Percentiles rank a stretch among this genome's conserved stretches.
Conservation (phyloP, 1,140 invertebrate genomes). For the Heliconius himera region DNA sequence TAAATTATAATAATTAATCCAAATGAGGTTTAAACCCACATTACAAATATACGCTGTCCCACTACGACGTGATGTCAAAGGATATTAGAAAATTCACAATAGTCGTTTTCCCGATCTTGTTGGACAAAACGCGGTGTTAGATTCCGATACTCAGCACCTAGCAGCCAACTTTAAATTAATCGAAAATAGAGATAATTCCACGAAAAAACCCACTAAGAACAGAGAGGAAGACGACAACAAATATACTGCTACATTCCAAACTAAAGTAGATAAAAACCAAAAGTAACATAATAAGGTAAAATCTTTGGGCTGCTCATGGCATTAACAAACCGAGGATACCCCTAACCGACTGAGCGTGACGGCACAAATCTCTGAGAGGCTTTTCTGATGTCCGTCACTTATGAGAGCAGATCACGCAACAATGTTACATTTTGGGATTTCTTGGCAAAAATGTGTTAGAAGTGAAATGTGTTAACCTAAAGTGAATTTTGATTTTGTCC, state of each 20-base stretch:
- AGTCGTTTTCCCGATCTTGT: no score
- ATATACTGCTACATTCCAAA: not conserved
- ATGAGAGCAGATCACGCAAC: constrained; percentile 37
- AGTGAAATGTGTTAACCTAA: not conserved
- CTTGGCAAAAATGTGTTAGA: not conserved
- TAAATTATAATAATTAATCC: no score
- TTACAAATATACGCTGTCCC: no score
- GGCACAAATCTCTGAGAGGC: constrained; percentile 15
- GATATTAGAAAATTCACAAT: no score
- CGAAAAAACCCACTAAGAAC: not conserved
- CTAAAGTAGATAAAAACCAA: not conserved
- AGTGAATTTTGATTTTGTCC: not conserved
- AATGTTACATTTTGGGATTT: constrained; percentile 5
- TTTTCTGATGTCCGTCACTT: not conserved
- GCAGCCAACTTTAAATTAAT: no score
- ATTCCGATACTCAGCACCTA: no score
- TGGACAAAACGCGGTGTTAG: no score
- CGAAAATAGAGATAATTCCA: no score
- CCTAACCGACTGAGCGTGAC: constrained; percentile 5
- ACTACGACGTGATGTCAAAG: no score
- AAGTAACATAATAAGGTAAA: not conserved
- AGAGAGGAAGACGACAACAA: no score
- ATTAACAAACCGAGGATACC: no score
- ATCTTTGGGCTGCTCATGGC: not conserved
- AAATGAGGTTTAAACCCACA: no score